phyloP scores from a whole-genome alignment of 2,797 vertebrate genomes.

The Pseudocheirus occidentalis region DNA sequence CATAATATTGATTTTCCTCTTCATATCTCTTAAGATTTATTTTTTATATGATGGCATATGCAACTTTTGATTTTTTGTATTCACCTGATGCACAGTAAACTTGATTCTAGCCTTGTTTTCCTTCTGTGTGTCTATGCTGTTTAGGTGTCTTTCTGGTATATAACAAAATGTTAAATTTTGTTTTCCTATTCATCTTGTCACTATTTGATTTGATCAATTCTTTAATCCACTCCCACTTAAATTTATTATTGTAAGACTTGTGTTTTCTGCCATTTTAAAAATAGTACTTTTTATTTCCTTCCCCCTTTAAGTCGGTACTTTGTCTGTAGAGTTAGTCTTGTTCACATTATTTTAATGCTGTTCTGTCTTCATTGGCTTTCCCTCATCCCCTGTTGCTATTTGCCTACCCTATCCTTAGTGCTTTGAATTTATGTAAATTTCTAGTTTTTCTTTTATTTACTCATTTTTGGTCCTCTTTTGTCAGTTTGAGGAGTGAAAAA shows the following conservation, averaged over 20 bases:
- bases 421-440: background rate
- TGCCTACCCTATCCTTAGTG: no score
- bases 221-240: background rate
- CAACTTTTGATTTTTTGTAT: background rate
- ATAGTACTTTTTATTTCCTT: background rate
- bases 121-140: background rate
- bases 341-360: no score
- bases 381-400: background rate
- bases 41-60: background rate
- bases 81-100: background rate
- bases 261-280: background rate
- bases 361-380: background rate
- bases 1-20: background rate
- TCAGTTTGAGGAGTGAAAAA: background rate
- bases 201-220: background rate
- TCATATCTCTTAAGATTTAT: background rate
- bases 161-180: background rate
- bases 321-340: background rate
- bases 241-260: background rate
- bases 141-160: background rate
- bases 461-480: background rate
- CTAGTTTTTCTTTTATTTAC: background rate
- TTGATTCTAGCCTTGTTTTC: background rate
- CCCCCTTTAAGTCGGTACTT: background rate
- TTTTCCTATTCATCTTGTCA: background rate